Conservation (phyloP, 2,113 vertebrate genomes). For the Emydura subglobosa region DNA sequence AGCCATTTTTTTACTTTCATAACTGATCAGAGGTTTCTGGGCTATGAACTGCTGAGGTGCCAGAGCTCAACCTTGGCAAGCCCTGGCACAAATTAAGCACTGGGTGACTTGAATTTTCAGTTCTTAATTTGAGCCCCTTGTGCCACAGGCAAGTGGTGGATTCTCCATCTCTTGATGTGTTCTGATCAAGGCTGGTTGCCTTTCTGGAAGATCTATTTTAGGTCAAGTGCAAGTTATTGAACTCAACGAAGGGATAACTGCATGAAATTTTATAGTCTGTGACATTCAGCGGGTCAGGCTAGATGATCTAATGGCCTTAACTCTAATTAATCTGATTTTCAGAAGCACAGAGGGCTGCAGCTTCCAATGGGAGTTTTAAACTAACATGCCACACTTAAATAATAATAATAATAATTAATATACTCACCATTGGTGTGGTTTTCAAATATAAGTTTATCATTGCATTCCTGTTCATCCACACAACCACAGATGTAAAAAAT, state of each 20-base stretch:
- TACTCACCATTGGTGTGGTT: conserved; percentile 83
- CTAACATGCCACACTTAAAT: rapidly evolving
- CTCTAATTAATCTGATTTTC: neutral
- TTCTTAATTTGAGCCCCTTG: neutral
- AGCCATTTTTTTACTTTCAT: too few species aligned
- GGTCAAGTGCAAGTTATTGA: neutral
- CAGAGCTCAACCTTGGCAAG: too few species aligned
- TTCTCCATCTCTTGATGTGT: conserved; percentile 5
- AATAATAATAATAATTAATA: rapidly evolving
- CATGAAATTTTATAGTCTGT: neutral
- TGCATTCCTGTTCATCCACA: conserved; percentile 87
- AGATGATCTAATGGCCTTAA: neutral
- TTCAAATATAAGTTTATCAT: conserved; percentile 89
- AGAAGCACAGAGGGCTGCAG: neutral
- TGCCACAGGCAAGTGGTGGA: rapidly evolving
- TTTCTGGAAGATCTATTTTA: neutral
- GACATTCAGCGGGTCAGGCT: neutral
- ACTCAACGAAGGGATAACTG: rapidly evolving
- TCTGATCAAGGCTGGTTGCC: neutral
- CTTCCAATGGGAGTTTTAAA: neutral
- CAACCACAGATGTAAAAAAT: conserved; percentile 86
- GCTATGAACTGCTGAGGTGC: too few species aligned
- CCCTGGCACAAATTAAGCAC: too few species aligned
- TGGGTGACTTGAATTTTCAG: neutral
- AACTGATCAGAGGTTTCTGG: too few species aligned